Evolutionary conservation across 2,888 invertebrate species (phyloP).

Genomic region (Sarcophaga variegata): DNA sequence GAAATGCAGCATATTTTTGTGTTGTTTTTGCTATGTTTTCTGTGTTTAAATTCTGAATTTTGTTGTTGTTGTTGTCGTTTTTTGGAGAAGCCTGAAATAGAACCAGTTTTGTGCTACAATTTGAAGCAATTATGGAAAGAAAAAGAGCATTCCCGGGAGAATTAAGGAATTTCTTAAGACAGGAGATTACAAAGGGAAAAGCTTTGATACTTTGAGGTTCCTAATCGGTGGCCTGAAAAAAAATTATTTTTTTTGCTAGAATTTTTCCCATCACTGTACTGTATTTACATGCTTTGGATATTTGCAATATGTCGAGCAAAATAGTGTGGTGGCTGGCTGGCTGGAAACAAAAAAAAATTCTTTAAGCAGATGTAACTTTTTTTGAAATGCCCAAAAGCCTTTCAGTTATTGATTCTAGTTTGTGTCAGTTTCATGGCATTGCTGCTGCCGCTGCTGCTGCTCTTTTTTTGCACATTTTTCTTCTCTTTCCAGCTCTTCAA

Average conservation of each 20-base stretch:
- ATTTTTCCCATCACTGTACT: constrained; percentile 10
- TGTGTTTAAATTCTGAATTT: neutral
- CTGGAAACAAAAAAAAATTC: constrained; percentile 4
- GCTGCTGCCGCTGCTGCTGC: neutral
- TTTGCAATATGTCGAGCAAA: constrained; percentile 29
- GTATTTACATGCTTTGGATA: constrained; percentile 22
- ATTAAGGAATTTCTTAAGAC: no score
- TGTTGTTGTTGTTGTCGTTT: constrained; percentile 1
- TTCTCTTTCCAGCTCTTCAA: neutral
- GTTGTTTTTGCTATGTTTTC: neutral
- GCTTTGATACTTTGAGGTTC: no score
- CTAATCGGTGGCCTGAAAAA: no score
- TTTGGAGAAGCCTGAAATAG: constrained; percentile 17
- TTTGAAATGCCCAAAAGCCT: constrained; percentile 53
- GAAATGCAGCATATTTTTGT: neutral
- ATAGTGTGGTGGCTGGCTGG: no score
- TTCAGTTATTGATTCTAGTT: constrained; percentile 53
- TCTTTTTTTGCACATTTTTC: neutral
- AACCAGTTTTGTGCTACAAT: constrained; percentile 50
- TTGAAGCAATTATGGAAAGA: constrained; percentile 6
- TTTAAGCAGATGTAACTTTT: constrained; percentile 60
- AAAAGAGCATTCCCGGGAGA: neutral
- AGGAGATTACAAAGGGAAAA: no score
- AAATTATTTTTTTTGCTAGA: neutral
- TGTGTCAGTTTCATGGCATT: constrained; percentile 23